These are phyloP conservation scores for Microcebus murinus DNA, from an alignment of 2,113 vertebrate genomes.

Conservation along the genomic window DNA sequence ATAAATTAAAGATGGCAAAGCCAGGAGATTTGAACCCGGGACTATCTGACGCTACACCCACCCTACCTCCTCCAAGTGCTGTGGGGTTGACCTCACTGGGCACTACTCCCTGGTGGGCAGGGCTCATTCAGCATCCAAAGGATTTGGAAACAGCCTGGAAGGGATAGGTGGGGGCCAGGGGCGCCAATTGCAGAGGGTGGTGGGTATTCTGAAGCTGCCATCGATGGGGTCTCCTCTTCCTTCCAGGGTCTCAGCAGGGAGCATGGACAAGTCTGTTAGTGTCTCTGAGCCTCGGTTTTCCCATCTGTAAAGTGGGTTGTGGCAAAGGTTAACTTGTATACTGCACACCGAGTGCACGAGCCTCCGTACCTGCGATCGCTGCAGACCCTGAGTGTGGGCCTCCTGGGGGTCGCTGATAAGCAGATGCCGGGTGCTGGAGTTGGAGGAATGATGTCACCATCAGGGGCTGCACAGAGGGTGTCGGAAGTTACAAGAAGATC, in stretches of 20 bases:
- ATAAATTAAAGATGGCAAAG: background rate
- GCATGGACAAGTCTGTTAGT: too few species aligned
- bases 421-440: background rate
- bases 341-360: fast-evolving
- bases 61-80: background rate
- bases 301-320: background rate
- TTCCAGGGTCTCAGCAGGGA: background rate
- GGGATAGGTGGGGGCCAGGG: too few species aligned
- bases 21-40: background rate
- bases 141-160: background rate
- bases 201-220: background rate
- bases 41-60: background rate
- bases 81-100: fast-evolving
- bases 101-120: background rate
- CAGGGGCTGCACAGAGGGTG: background rate
- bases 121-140: background rate
- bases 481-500: background rate
- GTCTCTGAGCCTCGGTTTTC: background rate
- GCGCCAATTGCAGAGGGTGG: background rate
- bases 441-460: fast-evolving
- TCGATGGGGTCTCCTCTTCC: background rate
- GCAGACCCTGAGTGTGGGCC: fast-evolving
- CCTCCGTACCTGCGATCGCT: fast-evolving
- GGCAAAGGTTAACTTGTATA: background rate
- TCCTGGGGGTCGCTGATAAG: fast-evolving